Percentiles rank a stretch among this genome's conserved stretches.
Evolutionary conservation across 2,888 invertebrate genomes (phyloP).

Genomic region (Melieria crassipennis): DNA sequence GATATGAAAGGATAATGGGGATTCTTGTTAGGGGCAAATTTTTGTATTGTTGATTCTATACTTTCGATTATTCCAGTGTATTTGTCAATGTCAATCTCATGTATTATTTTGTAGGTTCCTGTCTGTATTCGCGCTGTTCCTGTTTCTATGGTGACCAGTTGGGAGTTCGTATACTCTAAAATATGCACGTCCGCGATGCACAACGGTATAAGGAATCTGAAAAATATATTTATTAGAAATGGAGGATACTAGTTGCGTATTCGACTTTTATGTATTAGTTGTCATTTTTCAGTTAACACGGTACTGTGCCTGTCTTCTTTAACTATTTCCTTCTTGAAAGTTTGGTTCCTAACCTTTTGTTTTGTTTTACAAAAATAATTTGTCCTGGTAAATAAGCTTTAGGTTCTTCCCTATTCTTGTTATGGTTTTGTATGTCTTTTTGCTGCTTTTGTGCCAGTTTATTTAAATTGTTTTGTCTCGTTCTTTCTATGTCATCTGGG

Average conservation of each 20-base stretch:
- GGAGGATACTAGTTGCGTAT: neutral
- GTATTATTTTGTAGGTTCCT: constrained; percentile 5
- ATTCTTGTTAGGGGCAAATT: neutral
- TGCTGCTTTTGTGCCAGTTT: constrained; percentile 12
- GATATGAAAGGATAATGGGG: constrained; percentile 16
- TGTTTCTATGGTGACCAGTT: neutral
- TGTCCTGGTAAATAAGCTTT: neutral
- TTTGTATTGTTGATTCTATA: neutral
- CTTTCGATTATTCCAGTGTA: constrained; percentile 3
- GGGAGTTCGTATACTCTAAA: constrained; percentile 13
- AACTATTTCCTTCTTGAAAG: constrained; percentile 23
- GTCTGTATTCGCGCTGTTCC: too few species aligned
- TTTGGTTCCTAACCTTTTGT: constrained; percentile 30
- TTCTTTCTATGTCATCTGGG: constrained; percentile 4
- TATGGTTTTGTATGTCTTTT: constrained; percentile 12
- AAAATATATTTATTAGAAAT: too few species aligned
- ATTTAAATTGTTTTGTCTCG: neutral
- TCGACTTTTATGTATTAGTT: constrained; percentile 2
- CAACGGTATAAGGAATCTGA: neutral
- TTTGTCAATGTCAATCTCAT: constrained; percentile 4
- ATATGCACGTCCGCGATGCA: constrained; percentile 1
- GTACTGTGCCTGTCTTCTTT: constrained; percentile 29
- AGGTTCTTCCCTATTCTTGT: neutral
- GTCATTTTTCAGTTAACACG: constrained; percentile 23
- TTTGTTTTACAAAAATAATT: constrained; percentile 14